Evolutionary conservation across 2,113 vertebrate genomes (phyloP), one percentile per base, ranked within the genome.

Genomic region (Brachypodius melanocephalos): DNA sequence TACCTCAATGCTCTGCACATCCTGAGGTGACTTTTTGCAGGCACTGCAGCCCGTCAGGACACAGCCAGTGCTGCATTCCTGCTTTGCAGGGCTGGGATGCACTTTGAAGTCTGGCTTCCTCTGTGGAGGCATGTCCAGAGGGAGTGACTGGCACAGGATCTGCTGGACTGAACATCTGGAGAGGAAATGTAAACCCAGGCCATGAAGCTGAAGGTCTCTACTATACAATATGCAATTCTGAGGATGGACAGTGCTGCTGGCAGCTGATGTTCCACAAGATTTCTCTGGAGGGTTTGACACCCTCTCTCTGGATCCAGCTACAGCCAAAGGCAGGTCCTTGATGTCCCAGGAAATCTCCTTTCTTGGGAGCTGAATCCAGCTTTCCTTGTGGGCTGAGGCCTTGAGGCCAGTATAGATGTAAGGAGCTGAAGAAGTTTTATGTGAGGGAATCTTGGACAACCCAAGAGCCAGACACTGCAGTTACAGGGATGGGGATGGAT

Each of bases 31-130:
- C 42, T 16, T 76, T 63, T 4, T 38, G 73, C 63, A 82, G 71
- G 72, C 66, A 43, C 34, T 84, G 75, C 42, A 61, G 80, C 29
- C 62, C n/a, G 61, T 16, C 1, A 8, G 63, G 55, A 32, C 8
- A 31, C 4, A 78, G 38, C 36, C 72, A 77, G 32, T 13, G 46
- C 38, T 67, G 45, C 34, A 14, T 78, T 87, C 65, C 73, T 51
- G 51, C 43, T 42, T 61, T 48, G 21, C 16, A 74, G 58, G 28
- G 81, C 68, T 90, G 73, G 72, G 87, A 95, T 80, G 89, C 65
- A 54, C 81, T 88, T 36, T 15, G 86, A 72, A 90, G 76, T 21
- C 88, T 94, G 82, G 40, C 36, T 93, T 95, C 55, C 81, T 90
- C 52, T 34, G 52, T 36, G 25, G 14, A 42, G 52, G 14, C 66